Base-by-base conservation (phyloP, 1,140 invertebrate genomes). In the Zaprionus kolodkinae region DNA sequence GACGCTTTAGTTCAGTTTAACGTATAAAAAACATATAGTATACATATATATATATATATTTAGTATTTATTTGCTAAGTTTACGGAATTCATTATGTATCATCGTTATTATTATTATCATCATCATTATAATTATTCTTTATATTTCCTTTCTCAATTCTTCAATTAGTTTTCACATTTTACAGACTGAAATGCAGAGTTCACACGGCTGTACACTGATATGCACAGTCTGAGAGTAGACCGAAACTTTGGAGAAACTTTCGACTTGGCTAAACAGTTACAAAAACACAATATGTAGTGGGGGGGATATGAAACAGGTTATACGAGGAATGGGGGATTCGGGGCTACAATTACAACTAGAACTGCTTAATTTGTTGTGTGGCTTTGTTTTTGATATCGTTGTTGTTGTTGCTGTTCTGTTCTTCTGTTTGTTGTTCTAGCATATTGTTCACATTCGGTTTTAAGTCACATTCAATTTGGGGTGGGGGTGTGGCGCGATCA, bases 161-260 rank as follows among this genome's bases (percentile, higher is more conserved):
- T 63, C 65, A 74, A 71, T 76, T 65, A 50, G 59, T 56, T 45
- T 64, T 33, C 7, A 11, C 63, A 30, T 84, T 54, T 38, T 54
- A 76, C 56, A 67, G 59, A 60, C 25, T 84, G 76, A 87, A 87
- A 87, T 88, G 81, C 67, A 67, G 55, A 67, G 40, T 72, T 60
- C 35, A 73, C 27, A 61, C 27, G 50, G 17, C 76, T 83, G 80
- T 71, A 70, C 64, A 73, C 61, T 43, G 6, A 79, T 84, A 87
- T 87, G 84, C 77, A 88, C 80, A 80, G 77, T 70, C 74, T 78
- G 70, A 89, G 80, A 80, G 63, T 84, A 71, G 66, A 76, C 52
- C 70, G 56, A 72, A 76, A 79, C 69, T 87, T 81, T 77, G 33
- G 55, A 73, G 52, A 72, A 76, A 83, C 72, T 87, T 81, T 77